Evolutionary conservation across 1,140 invertebrate genomes (phyloP).

Genomic region (Drosophila ironensis): DNA sequence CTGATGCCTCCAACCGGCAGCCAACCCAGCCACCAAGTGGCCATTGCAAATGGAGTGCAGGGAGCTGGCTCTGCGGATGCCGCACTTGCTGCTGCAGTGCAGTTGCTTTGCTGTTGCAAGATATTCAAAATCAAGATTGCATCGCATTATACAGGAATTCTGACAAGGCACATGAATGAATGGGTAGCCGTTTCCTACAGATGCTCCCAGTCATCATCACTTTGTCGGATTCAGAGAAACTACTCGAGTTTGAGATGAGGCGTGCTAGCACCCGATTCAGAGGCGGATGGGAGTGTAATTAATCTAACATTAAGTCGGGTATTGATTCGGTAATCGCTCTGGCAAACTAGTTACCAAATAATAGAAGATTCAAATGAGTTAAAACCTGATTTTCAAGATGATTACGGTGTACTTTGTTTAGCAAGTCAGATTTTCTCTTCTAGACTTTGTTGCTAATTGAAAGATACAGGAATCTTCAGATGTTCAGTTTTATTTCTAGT

Average conservation of each 20-base stretch:
- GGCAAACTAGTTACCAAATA: too few relatives aligned
- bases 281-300: constrained; percentile 5
- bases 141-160: constrained; percentile 36
- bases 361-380: too few relatives aligned
- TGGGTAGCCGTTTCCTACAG: background rate
- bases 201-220: constrained; percentile 25
- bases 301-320: constrained; percentile 5
- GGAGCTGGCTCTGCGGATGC: background rate
- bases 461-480: too few relatives aligned
- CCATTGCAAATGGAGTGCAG: constrained; percentile 27
- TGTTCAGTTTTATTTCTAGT: too few relatives aligned
- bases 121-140: constrained; percentile 49
- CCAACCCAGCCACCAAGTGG: constrained; percentile 24
- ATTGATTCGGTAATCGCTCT: too few relatives aligned
- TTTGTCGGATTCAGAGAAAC: constrained; percentile 10
- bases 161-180: constrained; percentile 13
- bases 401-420: too few relatives aligned
- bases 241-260: constrained; percentile 3
- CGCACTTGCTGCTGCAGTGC: background rate
- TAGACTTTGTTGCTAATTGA: too few relatives aligned
- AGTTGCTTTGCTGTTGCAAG: too few relatives aligned
- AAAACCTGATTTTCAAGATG: too few relatives aligned
- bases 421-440: too few relatives aligned
- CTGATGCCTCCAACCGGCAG: constrained; percentile 25
- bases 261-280: background rate